Conservation (phyloP, 2,113 vertebrate species). For the Corydoras maculifer region DNA sequence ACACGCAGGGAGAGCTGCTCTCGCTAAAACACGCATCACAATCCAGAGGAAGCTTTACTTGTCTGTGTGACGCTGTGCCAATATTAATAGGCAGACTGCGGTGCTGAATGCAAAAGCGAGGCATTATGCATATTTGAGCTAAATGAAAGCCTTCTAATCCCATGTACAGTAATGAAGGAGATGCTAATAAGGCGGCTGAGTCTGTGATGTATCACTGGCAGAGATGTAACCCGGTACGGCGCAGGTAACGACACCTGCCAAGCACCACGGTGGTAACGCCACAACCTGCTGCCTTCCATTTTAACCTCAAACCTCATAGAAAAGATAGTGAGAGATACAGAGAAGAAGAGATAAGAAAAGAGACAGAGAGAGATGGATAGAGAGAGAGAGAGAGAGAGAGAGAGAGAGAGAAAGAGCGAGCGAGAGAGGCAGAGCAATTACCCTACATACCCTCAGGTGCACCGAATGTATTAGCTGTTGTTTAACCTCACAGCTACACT, state of each 20-base stretch:
- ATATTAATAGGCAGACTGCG: not conserved
- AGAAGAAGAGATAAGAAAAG: too few species aligned
- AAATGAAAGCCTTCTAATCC: constrained; percentile 10
- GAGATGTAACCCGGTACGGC: too few species aligned
- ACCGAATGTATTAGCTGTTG: constrained; percentile 4
- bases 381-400: too few species aligned
- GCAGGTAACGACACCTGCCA: too few species aligned
- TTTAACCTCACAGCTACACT: constrained; percentile 20
- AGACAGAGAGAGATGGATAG: too few species aligned
- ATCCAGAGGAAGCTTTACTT: not conserved
- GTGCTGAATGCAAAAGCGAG: not conserved
- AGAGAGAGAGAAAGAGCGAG: too few species aligned
- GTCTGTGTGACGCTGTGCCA: not conserved
- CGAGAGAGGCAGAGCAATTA: not conserved
- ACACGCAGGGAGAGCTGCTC: not conserved
- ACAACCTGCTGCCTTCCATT: too few species aligned
- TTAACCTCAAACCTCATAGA: not conserved
- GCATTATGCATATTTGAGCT: constrained; percentile 38
- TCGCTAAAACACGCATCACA: too few species aligned
- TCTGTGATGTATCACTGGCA: not conserved
- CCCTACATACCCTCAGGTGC: not conserved
- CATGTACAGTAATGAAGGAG: not conserved
- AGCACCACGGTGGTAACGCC: too few species aligned
- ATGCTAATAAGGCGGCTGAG: not conserved
- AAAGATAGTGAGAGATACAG: not conserved